These are phyloP conservation scores for Calonectris borealis DNA, from an alignment of 2,113 vertebrate genomes.

Conservation along the genomic window DNA sequence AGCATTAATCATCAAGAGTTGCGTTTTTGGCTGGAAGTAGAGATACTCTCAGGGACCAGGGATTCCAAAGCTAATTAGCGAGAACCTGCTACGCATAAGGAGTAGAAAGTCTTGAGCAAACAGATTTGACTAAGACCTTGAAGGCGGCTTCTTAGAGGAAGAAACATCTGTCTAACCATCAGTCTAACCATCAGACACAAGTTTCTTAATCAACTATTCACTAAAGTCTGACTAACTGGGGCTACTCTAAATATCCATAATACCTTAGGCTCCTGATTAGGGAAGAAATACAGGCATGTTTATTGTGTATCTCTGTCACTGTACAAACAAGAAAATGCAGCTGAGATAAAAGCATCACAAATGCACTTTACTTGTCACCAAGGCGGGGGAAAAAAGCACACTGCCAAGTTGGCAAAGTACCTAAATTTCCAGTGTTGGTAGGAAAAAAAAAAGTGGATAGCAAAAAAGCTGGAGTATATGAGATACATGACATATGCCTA, in stretches of 20 bases:
- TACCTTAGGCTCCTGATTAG: not conserved
- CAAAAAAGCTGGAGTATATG: not conserved
- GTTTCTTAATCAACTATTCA: not conserved
- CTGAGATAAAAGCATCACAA: not conserved
- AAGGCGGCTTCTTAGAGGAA: not conserved
- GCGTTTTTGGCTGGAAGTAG: not conserved
- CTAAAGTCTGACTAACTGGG: not conserved
- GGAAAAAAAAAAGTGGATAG: not conserved
- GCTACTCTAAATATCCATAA: not conserved
- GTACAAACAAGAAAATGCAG: not conserved
- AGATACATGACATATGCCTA: not conserved
- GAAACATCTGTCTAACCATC: not conserved
- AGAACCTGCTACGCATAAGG: not conserved
- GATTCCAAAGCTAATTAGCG: not conserved
- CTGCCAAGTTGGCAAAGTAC: not conserved
- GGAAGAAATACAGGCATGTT: not conserved
- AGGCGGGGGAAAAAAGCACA: not conserved
- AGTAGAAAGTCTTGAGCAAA: not conserved
- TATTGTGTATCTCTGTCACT: not conserved
- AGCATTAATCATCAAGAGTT: not conserved
- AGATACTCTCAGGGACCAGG: not conserved
- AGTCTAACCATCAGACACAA: not conserved
- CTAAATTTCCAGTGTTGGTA: not conserved
- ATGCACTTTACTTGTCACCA: not conserved
- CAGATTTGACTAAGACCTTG: not conserved